Evolutionary conservation across 2,797 vertebrate genomes (phyloP).

Genomic region (Carapus acus): DNA sequence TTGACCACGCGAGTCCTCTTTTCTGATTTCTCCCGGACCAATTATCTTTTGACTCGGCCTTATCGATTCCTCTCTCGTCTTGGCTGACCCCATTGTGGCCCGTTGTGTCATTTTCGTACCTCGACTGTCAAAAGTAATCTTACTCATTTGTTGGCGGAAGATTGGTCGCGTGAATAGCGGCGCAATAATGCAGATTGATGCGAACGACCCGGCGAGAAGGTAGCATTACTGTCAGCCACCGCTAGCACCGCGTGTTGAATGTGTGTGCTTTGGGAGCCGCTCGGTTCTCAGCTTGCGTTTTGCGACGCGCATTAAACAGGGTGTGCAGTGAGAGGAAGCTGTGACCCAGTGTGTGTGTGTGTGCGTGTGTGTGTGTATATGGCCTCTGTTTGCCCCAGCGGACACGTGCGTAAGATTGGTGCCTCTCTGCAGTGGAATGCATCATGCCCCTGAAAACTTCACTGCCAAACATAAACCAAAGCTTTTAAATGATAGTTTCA

Average conservation of each 20-base stretch:
- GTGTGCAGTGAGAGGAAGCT: conserved; percentile 47
- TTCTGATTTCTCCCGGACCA: no score
- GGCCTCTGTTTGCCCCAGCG: conserved; percentile 28
- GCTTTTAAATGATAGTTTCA: conserved; percentile 52
- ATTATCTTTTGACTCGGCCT: no score
- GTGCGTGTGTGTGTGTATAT: conserved; percentile 21
- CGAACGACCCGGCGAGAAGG: conserved; percentile 22
- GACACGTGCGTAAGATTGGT: conserved; percentile 46
- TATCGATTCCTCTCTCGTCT: no score
- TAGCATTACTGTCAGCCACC: no score
- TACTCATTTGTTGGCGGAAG: conserved; percentile 44
- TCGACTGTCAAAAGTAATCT: conserved; percentile 51
- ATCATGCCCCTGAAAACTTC: conserved; percentile 38
- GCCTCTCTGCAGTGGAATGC: conserved; percentile 49
- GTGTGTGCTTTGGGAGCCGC: conserved; percentile 26
- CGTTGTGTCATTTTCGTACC: conserved; percentile 37
- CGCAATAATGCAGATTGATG: conserved; percentile 30
- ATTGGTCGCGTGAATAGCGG: conserved; percentile 20
- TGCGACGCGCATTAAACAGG: conserved; percentile 44
- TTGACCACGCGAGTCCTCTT: no score
- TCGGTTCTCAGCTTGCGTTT: conserved; percentile 20
- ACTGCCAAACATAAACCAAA: conserved; percentile 53
- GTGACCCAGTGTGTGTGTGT: conserved; percentile 37
- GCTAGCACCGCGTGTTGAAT: no score
- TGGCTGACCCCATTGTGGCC: no score